A percentile compares a stretch with the other conserved stretches of the same genome.
phyloP scores from a whole-genome alignment of 2,888 invertebrate genomes.

The Ormyrus rosae region DNA sequence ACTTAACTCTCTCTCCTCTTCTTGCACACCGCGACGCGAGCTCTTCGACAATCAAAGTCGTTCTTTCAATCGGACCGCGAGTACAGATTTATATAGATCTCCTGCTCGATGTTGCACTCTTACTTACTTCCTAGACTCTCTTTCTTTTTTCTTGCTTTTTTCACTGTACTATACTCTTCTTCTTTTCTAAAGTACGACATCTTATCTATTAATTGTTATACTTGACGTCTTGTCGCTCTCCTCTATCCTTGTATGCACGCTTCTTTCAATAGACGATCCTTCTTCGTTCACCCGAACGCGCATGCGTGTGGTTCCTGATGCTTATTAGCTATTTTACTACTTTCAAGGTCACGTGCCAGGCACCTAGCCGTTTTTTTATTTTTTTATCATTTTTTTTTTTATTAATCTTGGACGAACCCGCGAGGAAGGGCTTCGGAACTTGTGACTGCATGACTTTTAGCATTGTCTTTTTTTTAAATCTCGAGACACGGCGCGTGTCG shows the following conservation, averaged over 20 bases:
- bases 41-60: no score
- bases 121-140: slow-evolving; percentile 19
- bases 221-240: slow-evolving; percentile 48
- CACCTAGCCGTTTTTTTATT: slow-evolving; percentile 11
- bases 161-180: slow-evolving; percentile 40
- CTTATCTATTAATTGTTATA: slow-evolving; percentile 39
- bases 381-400: no score
- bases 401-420: no score
- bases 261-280: slow-evolving; percentile 56
- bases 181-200: slow-evolving; percentile 28
- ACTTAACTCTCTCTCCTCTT: no score
- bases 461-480: slow-evolving; percentile 12
- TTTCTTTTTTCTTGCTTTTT: slow-evolving; percentile 29
- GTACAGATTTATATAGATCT: neutral
- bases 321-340: slow-evolving; percentile 46
- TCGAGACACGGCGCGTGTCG: slow-evolving; percentile 8
- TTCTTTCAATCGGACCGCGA: no score
- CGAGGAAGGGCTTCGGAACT: slow-evolving; percentile 13
- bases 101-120: slow-evolving; percentile 53
- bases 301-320: slow-evolving; percentile 55
- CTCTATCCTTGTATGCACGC: slow-evolving; percentile 55
- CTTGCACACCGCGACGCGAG: no score
- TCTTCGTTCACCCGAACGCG: slow-evolving; percentile 55
- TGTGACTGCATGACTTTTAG: slow-evolving; percentile 31
- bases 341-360: slow-evolving; percentile 48